Percentiles rank a stretch among this genome's conserved stretches.
phyloP scores from a whole-genome alignment of 2,888 invertebrate genomes.

The Nebria brevicollis region DNA sequence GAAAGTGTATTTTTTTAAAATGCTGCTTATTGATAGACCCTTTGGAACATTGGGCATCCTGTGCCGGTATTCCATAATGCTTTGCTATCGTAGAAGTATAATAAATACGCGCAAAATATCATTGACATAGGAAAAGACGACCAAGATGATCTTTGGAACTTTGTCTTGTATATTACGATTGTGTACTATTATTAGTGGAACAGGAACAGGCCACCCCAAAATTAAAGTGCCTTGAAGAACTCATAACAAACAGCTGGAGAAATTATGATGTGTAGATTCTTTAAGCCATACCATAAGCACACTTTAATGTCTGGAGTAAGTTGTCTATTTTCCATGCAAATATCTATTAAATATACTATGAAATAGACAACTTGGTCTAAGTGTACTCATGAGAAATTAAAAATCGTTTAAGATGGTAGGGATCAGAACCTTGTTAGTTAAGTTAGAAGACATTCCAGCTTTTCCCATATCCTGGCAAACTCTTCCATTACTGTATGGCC shows the following conservation, averaged over 20 bases:
- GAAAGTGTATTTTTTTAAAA: neutral
- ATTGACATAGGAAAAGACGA: too few species aligned
- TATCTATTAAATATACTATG: neutral
- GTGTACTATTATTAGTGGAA: too few species aligned
- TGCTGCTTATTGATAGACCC: neutral
- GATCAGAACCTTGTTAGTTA: neutral
- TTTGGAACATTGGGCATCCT: neutral
- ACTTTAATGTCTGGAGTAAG: neutral
- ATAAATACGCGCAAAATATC: neutral
- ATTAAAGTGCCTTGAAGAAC: too few species aligned
- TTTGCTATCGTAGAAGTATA: neutral
- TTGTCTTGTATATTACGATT: too few species aligned
- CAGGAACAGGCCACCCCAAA: too few species aligned
- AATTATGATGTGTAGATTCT: neutral
- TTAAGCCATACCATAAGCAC: neutral
- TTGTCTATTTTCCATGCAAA: neutral
- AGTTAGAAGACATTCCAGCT: neutral
- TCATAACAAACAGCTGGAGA: neutral
- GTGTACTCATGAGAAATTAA: neutral
- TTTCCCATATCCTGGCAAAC: neutral
- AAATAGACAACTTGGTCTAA: neutral
- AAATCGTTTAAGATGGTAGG: neutral
- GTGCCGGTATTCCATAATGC: neutral
- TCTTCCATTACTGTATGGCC: conserved; percentile 18
- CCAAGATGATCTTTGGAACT: too few species aligned